Evolutionary conservation across 35 echinoderm and acorn worm genomes (phyloP), one percentile per base, ranked within the genome.

Genomic region (Lytechinus variegatus): DNA sequence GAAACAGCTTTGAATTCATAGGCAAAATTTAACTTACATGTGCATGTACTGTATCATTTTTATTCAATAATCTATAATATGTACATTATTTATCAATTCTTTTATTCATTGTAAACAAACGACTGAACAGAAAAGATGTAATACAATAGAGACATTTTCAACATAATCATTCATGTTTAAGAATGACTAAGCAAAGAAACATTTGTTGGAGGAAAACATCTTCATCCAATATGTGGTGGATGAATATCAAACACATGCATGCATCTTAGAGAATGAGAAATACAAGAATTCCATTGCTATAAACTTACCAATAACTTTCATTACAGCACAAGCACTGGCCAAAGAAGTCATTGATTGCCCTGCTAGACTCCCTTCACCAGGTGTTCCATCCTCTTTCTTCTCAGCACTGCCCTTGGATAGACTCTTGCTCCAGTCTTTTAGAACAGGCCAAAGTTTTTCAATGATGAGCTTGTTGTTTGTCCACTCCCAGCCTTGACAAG

Each of bases 391-490:
- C 51, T n/a, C 53, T 58, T 52, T 52, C 54, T 86, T 72, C 16
- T 28, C 87, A 53, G 24, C 60, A 27, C 7, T 89, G 51, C 87
- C 53, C 86, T 95, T 54, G 13, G 90, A 53, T 27, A 95, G 61
- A 29, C 54, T 89, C 87, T 58, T 86, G 57, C 95, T 97, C 96
- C 96, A 97, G 54, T 94, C 88, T 92, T 96, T 97, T 28, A 97
- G 86, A 21, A 97, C 60, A 12, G 96, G 96, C 96, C 96, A 97
- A 0, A 97, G 87, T 10, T 95, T 53, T 55, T 96, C 96, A 52
- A 92, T 95, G 95, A 97, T 97, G 57, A 97, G 96, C 52, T 27
- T 29, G 86, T 97, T 79, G 56, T 97, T 97, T 24, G 91, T 97
- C 96, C 96, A 97, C 11, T 97, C 92, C 96, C 96, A 97, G 16